Conservation (phyloP, 2,888 invertebrate species). For the Cyclophora punctaria region DNA sequence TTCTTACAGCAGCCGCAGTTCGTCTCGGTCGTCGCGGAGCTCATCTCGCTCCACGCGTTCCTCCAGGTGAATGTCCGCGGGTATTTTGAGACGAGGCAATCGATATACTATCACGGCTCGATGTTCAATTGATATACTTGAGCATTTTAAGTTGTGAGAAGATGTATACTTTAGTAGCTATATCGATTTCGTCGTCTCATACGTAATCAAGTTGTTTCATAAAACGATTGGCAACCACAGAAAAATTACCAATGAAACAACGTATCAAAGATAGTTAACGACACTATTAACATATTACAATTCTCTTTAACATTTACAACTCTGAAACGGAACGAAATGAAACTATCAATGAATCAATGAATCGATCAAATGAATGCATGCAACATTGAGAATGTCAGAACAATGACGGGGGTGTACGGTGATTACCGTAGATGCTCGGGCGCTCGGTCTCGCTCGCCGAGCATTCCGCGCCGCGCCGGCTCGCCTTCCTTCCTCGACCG, state of each 20-base stretch:
- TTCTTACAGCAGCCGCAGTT: slow-evolving; percentile 74
- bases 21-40: slow-evolving; percentile 52
- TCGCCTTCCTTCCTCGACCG: slow-evolving; percentile 96
- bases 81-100: slow-evolving; percentile 1
- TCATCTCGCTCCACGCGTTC: slow-evolving; percentile 70
- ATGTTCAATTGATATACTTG: slow-evolving; percentile 1
- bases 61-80: slow-evolving; percentile 46
- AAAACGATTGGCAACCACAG: too few relatives aligned
- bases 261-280: not conserved
- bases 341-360: not conserved
- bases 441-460: slow-evolving; percentile 79
- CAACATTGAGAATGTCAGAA: not conserved
- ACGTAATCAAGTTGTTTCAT: too few relatives aligned
- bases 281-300: slow-evolving; percentile 21
- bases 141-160: too few relatives aligned
- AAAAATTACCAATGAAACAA: too few relatives aligned
- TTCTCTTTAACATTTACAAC: slow-evolving; percentile 14
- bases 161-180: too few relatives aligned
- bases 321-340: slow-evolving; percentile 3
- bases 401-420: slow-evolving; percentile 70
- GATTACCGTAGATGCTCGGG: slow-evolving; percentile 69
- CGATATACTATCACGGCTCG: slow-evolving; percentile 6
- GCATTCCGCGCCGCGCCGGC: slow-evolving; percentile 92
- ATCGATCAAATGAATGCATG: slow-evolving; percentile 14
- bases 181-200: too few relatives aligned